phyloP scores from a whole-genome alignment of 2,888 invertebrate species.

The Xanthorhoe designata region DNA sequence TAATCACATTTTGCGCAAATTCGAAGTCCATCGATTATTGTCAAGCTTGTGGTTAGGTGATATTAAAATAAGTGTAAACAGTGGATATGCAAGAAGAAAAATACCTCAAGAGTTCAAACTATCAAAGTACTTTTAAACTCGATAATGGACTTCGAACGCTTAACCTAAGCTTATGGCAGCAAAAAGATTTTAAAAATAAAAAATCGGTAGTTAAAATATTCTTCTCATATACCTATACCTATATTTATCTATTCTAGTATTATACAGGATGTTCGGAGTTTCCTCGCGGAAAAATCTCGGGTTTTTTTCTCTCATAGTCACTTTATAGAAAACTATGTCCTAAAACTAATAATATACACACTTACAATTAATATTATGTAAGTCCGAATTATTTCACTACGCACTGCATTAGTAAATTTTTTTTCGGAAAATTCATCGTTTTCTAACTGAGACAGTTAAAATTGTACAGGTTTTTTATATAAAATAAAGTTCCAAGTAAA shows the following conservation, averaged over 20 bases:
- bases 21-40: constrained; percentile 44
- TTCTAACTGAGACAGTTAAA: constrained; percentile 17
- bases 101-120: constrained; percentile 35
- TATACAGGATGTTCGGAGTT: constrained; percentile 64
- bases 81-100: constrained; percentile 33
- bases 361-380: constrained; percentile 54
- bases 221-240: constrained; percentile 72
- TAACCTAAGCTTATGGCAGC: constrained; percentile 76
- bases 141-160: constrained; percentile 59
- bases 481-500: not conserved
- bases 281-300: constrained; percentile 41
- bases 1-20: constrained; percentile 39
- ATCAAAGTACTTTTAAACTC: constrained; percentile 34
- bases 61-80: constrained; percentile 23
- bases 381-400: constrained; percentile 70
- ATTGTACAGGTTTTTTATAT: constrained; percentile 12
- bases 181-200: constrained; percentile 52
- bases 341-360: constrained; percentile 71
- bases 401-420: constrained; percentile 59
- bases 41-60: constrained; percentile 41
- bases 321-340: constrained; percentile 65
- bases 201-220: constrained; percentile 75
- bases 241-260: constrained; percentile 65
- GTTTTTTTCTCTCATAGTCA: constrained; percentile 33
- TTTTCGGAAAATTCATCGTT: constrained; percentile 9